A percentile compares a stretch with the other conserved stretches of the same genome.
phyloP scores from a whole-genome alignment of 1,140 invertebrate species.

The Sycophila sp. region DNA sequence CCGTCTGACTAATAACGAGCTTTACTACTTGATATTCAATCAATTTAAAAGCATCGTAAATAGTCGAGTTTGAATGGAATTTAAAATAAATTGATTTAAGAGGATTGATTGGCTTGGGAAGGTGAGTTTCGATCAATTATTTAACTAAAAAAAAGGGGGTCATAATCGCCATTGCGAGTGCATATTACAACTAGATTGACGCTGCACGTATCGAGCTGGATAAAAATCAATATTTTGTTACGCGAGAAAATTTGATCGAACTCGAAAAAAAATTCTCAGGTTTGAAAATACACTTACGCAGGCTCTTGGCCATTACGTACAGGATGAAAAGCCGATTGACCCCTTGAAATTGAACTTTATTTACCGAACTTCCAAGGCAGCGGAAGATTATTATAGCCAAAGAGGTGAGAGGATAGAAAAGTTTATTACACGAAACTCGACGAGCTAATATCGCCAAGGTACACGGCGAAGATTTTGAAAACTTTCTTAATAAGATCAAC shows the following conservation, averaged over 20 bases:
- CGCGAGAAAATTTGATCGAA: too few species aligned
- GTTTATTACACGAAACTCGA: slow-evolving; percentile 22
- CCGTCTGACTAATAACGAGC: not conserved
- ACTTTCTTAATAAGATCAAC: slow-evolving; percentile 38
- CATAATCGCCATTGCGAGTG: too few species aligned
- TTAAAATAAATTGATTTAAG: not conserved
- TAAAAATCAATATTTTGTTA: too few species aligned
- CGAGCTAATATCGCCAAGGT: slow-evolving; percentile 17
- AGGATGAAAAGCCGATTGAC: slow-evolving; percentile 6
- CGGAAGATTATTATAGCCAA: slow-evolving; percentile 13
- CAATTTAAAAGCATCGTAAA: not conserved
- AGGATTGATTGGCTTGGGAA: too few species aligned
- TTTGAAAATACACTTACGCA: too few species aligned
- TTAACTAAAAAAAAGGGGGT: too few species aligned
- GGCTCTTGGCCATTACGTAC: too few species aligned
- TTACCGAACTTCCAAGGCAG: slow-evolving; percentile 1
- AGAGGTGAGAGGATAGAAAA: slow-evolving; percentile 10
- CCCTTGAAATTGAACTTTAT: slow-evolving; percentile 23
- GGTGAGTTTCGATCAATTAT: too few species aligned
- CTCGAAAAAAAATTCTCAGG: too few species aligned
- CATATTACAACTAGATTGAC: not conserved
- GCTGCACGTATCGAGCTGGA: too few species aligned
- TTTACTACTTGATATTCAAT: not conserved
- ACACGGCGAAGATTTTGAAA: slow-evolving; percentile 9
- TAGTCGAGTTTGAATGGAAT: not conserved